Conservation (phyloP, 2,888 invertebrate species). For the Lithophane socia region DNA sequence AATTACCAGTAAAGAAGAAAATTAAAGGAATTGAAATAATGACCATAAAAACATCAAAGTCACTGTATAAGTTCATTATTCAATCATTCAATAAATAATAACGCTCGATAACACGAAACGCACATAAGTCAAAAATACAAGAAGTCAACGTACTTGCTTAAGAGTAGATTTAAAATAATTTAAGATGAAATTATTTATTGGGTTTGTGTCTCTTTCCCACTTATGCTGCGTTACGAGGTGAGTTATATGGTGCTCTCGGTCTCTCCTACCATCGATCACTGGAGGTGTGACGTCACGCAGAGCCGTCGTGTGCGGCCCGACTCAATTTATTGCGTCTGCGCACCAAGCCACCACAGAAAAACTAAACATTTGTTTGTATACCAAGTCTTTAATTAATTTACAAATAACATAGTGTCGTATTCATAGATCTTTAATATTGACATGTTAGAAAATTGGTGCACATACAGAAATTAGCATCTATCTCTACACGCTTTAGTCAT, state of each 20-base stretch:
- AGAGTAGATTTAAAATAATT: constrained; percentile 88
- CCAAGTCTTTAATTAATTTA: constrained; percentile 69
- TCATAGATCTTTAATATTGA: constrained; percentile 21
- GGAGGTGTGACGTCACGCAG: constrained; percentile 90
- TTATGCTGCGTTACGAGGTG: constrained; percentile 66
- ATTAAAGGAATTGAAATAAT: constrained; percentile 23
- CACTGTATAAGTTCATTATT: constrained; percentile 73
- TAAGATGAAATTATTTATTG: constrained; percentile 87
- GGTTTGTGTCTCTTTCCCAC: constrained; percentile 78
- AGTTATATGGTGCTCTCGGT: constrained; percentile 78
- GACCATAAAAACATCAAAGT: constrained; percentile 63
- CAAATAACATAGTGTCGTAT: constrained; percentile 46
- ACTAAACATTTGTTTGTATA: constrained; percentile 74
- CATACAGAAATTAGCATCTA: constrained; percentile 10
- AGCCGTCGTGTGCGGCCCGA: constrained; percentile 90
- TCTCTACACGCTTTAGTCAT: neutral
- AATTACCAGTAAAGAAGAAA: constrained; percentile 8
- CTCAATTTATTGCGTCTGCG: constrained; percentile 89
- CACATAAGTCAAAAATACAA: constrained; percentile 86
- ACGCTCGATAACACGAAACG: constrained; percentile 77
- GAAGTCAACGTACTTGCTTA: constrained; percentile 88
- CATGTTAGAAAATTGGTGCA: constrained; percentile 10
- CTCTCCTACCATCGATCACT: constrained; percentile 87
- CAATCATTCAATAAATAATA: constrained; percentile 78
- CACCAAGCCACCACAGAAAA: constrained; percentile 83